Percentiles rank a stretch among this genome's conserved stretches.
These are phyloP conservation scores for Drosophila dunni DNA, from an alignment of 1,140 invertebrate species.

Conservation along the genomic window DNA sequence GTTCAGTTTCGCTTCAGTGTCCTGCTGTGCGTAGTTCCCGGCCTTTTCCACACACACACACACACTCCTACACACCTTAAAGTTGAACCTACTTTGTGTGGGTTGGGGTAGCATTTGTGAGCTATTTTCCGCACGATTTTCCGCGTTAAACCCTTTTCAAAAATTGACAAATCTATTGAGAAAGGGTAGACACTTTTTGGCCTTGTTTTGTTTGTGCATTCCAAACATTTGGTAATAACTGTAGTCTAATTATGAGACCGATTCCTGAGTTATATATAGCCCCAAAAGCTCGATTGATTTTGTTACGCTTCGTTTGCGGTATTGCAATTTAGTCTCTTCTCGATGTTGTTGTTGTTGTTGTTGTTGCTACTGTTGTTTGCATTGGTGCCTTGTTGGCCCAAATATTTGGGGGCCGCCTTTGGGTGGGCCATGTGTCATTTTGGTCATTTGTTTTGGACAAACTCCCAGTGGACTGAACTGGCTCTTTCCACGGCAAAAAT, in stretches of 20 bases:
- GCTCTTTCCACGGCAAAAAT: conserved; percentile 32
- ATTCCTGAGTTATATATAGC: conserved; percentile 34
- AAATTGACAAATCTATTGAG: conserved; percentile 52
- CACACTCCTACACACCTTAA: conserved; percentile 8
- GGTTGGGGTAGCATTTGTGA: conserved; percentile 29
- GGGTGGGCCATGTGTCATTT: conserved; percentile 73
- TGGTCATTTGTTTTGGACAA: conserved; percentile 81
- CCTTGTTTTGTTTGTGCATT: background rate
- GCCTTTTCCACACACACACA: background rate
- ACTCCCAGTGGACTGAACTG: conserved; percentile 48
- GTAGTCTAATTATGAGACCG: conserved; percentile 43
- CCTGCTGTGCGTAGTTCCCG: conserved; percentile 49
- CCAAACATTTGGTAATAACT: background rate
- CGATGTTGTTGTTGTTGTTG: conserved; percentile 13
- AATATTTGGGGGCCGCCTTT: conserved; percentile 48
- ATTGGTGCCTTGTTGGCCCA: conserved; percentile 51
- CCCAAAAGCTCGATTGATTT: conserved; percentile 17
- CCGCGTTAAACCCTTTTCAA: conserved; percentile 44
- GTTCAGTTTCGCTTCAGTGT: conserved; percentile 36
- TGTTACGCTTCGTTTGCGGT: conserved; percentile 16
- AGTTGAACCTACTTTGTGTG: background rate
- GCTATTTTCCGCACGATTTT: conserved; percentile 72
- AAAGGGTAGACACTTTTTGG: background rate
- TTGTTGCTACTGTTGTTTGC: background rate
- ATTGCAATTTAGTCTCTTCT: conserved; percentile 35